Base-by-base conservation (phyloP, 1,140 invertebrate species). In the Protaetia brevitarsis region DNA sequence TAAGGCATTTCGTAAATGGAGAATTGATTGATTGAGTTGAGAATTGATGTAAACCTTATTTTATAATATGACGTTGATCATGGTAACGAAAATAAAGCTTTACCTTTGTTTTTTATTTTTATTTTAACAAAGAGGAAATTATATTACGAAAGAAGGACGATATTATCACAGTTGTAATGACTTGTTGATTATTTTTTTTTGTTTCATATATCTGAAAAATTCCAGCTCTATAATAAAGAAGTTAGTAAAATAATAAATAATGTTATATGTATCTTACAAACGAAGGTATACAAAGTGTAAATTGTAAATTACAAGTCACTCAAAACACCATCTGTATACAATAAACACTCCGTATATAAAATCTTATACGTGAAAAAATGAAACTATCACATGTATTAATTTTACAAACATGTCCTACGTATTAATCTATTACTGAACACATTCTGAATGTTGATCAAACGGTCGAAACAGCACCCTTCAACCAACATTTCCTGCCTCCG, bases 101-200 rank as follows among this genome's bases (percentile, higher is more conserved):
- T 6, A 34, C 8, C 2, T 34, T 2, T 34, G 31, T n/a, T n/a
- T n/a, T n/a, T n/a, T n/a, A n/a, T n/a, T n/a, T n/a, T n/a, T n/a
- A n/a, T n/a, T n/a, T n/a, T n/a, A n/a, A n/a, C n/a, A n/a, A n/a
- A n/a, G n/a, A n/a, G n/a, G n/a, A n/a, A n/a, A n/a, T n/a, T n/a
- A n/a, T n/a, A n/a, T n/a, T n/a, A n/a, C n/a, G 41, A 13, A 7
- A 51, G 26, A 51, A 11, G 21, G 26, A 51, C 19, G 41, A 51
- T 51, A 51, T 51, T 51, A 51, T 51, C 41, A 51, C 41, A 51
- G 41, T 51, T 51, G 11, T 51, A 51, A 51, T 51, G 41, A 51
- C 41, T 51, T 51, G 41, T 23, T 51, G 41, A n/a, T 34, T 34
- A 34, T 1, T 34, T 34, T n/a, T n/a, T 34, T 34, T 6, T 6